Conservation (phyloP, 2,888 invertebrate genomes). For the Hypena proboscidalis region DNA sequence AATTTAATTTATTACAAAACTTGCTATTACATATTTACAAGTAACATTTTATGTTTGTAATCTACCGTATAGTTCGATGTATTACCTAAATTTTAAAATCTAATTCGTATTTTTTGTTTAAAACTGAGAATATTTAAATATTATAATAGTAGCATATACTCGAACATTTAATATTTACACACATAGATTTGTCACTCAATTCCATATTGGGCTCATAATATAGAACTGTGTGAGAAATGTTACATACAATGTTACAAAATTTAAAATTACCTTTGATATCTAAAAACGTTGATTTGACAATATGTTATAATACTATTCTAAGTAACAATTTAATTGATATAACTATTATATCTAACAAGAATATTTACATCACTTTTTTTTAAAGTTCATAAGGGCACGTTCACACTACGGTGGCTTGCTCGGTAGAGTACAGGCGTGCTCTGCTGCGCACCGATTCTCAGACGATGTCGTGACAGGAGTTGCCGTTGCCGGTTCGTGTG, state of each 20-base stretch:
- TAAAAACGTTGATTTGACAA: too few relatives aligned
- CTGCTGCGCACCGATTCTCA: conserved; percentile 75
- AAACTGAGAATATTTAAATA: conserved; percentile 24
- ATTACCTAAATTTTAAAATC: conserved; percentile 28
- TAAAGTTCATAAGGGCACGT: conserved; percentile 20
- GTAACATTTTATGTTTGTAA: conserved; percentile 9
- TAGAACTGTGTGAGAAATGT: conserved; percentile 48
- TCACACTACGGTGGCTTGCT: conserved; percentile 71
- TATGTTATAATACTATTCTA: conserved; percentile 27
- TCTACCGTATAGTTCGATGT: conserved; percentile 50
- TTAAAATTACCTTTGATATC: conserved; percentile 1
- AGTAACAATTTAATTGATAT: conserved; percentile 31
- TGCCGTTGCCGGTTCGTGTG: conserved; percentile 89
- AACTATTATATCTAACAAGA: conserved; percentile 22
- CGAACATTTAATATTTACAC: conserved; percentile 23
- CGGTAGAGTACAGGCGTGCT: conserved; percentile 53
- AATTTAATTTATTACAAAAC: conserved; percentile 20
- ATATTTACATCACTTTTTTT: conserved; percentile 30
- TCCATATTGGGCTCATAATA: conserved; percentile 65
- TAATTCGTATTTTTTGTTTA: conserved; percentile 34
- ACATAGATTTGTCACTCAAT: conserved; percentile 35
- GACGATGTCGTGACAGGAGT: conserved; percentile 86
- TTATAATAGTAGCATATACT: conserved; percentile 6
- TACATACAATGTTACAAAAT: conserved; percentile 8
- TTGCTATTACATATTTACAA: conserved; percentile 30